A percentile compares a stretch with the other conserved stretches of the same genome.
These are phyloP conservation scores for Eleginops maclovinus DNA, from an alignment of 2,113 vertebrate genomes.

Conservation along the genomic window DNA sequence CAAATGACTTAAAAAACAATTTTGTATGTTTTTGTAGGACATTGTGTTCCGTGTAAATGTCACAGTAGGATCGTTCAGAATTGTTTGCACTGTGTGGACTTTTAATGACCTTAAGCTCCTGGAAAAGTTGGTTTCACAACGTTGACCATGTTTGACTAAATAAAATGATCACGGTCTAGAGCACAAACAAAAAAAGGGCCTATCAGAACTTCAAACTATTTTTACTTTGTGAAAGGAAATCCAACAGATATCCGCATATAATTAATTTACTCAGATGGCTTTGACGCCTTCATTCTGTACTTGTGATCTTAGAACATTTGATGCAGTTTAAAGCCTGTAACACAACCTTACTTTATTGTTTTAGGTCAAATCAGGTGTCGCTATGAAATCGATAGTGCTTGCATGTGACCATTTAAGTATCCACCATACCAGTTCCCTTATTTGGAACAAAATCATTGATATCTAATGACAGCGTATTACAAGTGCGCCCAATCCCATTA, in stretches of 20 bases:
- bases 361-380: not conserved
- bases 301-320: not conserved
- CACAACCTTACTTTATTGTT: not conserved
- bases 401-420: not conserved
- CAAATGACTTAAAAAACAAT: not conserved
- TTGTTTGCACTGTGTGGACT: constrained; percentile 41
- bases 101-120: constrained; percentile 29
- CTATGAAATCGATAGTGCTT: not conserved
- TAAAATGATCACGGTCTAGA: constrained; percentile 7
- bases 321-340: not conserved
- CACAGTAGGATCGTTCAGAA: constrained; percentile 7
- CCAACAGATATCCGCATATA: not conserved
- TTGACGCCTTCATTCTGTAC: not conserved
- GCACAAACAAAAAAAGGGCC: not conserved
- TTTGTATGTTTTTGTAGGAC: not conserved
- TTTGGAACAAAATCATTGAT: not conserved
- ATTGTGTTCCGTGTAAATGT: constrained; percentile 14
- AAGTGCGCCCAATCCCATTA: not conserved
- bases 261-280: not conserved
- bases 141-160: constrained; percentile 13
- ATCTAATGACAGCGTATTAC: not conserved
- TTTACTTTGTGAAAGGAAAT: not conserved
- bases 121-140: constrained; percentile 38
- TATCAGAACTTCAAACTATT: not conserved
- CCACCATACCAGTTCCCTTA: not conserved